phyloP scores from a whole-genome alignment of 2,113 vertebrate species.

The Caranx melampygus region DNA sequence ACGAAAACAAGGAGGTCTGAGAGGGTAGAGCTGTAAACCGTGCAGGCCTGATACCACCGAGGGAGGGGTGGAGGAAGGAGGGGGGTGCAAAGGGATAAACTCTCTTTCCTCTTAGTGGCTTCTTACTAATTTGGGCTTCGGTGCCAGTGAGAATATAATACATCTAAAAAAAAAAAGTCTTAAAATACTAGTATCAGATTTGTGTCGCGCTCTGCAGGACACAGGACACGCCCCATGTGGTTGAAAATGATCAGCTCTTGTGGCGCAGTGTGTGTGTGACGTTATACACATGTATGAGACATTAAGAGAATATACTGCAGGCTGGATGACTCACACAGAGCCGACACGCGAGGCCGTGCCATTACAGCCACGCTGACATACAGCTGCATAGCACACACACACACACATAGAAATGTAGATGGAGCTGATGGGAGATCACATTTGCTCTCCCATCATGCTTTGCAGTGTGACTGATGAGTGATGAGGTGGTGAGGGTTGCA shows the following conservation, averaged over 20 bases:
- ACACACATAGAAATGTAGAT: not conserved
- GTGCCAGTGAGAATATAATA: no score
- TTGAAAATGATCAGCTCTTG: not conserved
- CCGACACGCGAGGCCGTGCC: constrained; percentile 42
- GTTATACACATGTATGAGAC: constrained; percentile 2
- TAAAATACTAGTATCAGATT: no score
- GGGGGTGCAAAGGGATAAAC: not conserved
- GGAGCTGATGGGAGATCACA: constrained; percentile 54
- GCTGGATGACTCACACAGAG: constrained; percentile 55
- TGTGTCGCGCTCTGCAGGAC: not conserved
- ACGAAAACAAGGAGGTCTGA: constrained; percentile 15
- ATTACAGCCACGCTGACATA: constrained; percentile 29
- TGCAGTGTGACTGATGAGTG: constrained; percentile 69
- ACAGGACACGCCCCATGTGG: not conserved
- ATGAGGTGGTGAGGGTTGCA: constrained; percentile 44
- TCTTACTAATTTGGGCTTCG: no score
- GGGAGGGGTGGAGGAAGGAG: not conserved
- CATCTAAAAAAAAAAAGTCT: no score
- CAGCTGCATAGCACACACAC: constrained; percentile 16
- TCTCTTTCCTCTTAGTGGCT: not conserved
- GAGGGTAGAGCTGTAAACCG: not conserved
- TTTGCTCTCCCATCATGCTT: constrained; percentile 67
- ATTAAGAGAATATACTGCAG: constrained; percentile 25
- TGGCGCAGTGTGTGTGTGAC: constrained; percentile 31
- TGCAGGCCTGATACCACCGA: constrained; percentile 24